Conservation (phyloP, 1,140 invertebrate genomes). For the Rhopalosiphum maidis region DNA sequence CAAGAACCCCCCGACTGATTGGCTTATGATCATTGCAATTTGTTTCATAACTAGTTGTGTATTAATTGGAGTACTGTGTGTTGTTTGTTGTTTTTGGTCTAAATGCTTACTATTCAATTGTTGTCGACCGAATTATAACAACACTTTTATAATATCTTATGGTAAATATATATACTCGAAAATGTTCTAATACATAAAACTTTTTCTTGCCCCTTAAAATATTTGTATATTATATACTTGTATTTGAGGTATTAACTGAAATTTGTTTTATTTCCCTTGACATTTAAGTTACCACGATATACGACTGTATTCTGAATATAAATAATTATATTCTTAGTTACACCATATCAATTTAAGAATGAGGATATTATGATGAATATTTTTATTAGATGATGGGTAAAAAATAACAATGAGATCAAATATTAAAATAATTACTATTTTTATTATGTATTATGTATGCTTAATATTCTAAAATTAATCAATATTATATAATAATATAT, state of each 20-base stretch:
- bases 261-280: background rate
- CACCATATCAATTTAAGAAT: background rate
- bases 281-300: background rate
- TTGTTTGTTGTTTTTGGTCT: conserved; percentile 51
- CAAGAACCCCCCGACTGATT: conserved; percentile 37
- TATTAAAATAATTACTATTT: too few species aligned
- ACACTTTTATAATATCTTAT: conserved; percentile 47
- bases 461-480: too few species aligned
- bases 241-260: too few species aligned
- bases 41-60: conserved; percentile 34
- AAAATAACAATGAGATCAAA: too few species aligned
- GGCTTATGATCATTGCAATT: conserved; percentile 52
- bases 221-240: background rate
- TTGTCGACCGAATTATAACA: conserved; percentile 44
- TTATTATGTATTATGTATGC: too few species aligned
- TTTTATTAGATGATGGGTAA: too few species aligned
- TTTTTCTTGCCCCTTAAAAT: background rate
- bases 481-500: too few species aligned
- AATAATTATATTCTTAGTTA: background rate
- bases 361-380: background rate
- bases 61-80: background rate
- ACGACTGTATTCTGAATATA: background rate
- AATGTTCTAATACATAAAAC: too few species aligned
- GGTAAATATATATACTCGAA: conserved; percentile 18
- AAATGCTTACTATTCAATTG: conserved; percentile 48